Base-by-base conservation (phyloP, 2,113 vertebrate genomes). In the Gymnorhina tibicen region DNA sequence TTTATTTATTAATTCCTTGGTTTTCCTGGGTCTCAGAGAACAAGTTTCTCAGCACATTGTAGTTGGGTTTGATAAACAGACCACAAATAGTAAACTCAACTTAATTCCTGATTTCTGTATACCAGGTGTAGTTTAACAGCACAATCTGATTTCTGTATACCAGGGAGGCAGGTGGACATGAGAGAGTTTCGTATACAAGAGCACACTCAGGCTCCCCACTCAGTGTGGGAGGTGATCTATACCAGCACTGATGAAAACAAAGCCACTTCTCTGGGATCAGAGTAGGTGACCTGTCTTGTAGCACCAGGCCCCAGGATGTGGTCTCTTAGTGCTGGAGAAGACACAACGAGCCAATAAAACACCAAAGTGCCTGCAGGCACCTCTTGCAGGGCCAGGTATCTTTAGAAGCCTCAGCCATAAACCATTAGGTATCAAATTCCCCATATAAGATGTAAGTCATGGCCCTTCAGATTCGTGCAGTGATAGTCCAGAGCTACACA, bases 381-480 rank as follows among this genome's bases (percentile, higher is more conserved):
- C 42, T 72, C 24, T 32, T 41, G 5, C 26, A 56, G 33, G 11
- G 19, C 37, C 4, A 9, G 2, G 1, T 44, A 10, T 11, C 15
- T 10, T 53, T 20, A 20, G n/a, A 32, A 26, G 13, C 14, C 42
- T 39, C 50, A 27, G 30, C 13, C 35, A 37, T n/a, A n/a, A 85
- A 58, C n/a, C 2, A 3, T 6, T 10, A n/a, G 26, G 3, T 20
- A 17, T 39, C 35, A 53, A 62, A 56, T 60, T 83, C 59, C 13
- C 18, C 9, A 9, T 5, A 1, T 4, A 58, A 67, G 11, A 19
- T 22, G 1, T 5, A 39, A 69, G 9, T 17, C 28, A 35, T 5
- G 2, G 32, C 55, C n/a, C 16, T 56, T 32, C 23, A 15, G 24
- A 6, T 26, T 5, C 37, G 13, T 5, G 9, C 5, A 11, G 30